Base-by-base conservation (phyloP, 2,113 vertebrate species). In the Catharus bicknelli region DNA sequence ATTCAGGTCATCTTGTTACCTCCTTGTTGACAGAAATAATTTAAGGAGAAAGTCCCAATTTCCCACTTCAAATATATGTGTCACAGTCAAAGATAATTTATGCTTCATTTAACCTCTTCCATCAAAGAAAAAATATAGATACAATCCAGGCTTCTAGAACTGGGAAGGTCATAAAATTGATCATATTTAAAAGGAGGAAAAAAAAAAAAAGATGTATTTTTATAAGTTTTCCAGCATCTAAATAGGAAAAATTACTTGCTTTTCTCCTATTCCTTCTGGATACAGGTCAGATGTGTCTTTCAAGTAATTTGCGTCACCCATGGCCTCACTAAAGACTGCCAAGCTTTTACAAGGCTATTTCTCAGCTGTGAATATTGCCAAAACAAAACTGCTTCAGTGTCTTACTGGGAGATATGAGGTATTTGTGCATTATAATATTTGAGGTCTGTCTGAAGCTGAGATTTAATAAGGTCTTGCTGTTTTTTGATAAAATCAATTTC, bases 241-340 rank as follows among this genome's bases (percentile, higher is more conserved):
- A 92, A 83, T 57, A 67, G 58, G 67, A 54, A 95, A 93, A 89
- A 48, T 62, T 7, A 94, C 38, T 90, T 50, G 68, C 38, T 90
- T 86, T 69, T 53, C 74, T 93, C 50, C 74, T 92, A 30, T 89
- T 95, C 93, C 25, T 82, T 92, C 75, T 80, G 80, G 78, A 90
- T 22, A 58, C 48, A 75, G 36, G 81, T 92, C 90, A 94, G 80
- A 61, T 48, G 54, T 22, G 22, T 64, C 42, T 90, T 62, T 76
- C 62, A 82, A 76, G 40, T 34, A 36, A 51, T 63, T 30, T 83
- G 70, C 26, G 11, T 91, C 87, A 90, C 64, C 75, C 84, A 58
- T 16, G 15, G 77, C 54, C 58, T 79, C 75, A 68, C 29, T 63
- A 57, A 78, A 20, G 58, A 67, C 26, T 82, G 58, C 74, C 77